These are phyloP conservation scores for Pristionchus fissidentatus DNA, from an alignment of 2,888 invertebrate species.

Conservation along the genomic window DNA sequence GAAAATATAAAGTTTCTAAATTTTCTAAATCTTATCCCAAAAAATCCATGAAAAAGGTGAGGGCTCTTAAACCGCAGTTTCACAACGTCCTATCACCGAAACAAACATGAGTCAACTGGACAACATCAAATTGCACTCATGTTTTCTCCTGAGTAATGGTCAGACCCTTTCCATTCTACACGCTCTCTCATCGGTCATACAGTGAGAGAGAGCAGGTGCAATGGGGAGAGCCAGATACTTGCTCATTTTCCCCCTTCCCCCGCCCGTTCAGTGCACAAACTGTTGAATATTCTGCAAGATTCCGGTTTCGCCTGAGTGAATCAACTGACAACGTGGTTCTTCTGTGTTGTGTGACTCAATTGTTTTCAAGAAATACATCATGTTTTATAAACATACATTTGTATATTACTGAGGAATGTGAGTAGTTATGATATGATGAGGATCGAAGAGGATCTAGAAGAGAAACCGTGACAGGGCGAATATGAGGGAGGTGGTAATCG, in stretches of 20 bases:
- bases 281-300: slow-evolving; percentile 29
- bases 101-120: too few species aligned
- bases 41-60: too few species aligned
- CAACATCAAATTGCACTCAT: too few species aligned
- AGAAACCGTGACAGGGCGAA: slow-evolving; percentile 16
- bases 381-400: neutral
- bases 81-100: too few species aligned
- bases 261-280: neutral
- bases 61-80: too few species aligned
- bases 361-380: slow-evolving; percentile 11
- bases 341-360: slow-evolving; percentile 1
- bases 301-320: slow-evolving; percentile 9
- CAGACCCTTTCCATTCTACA: too few species aligned
- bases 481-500: neutral
- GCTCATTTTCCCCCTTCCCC: neutral
- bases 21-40: too few species aligned
- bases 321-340: slow-evolving; percentile 18
- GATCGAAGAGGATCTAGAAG: neutral
- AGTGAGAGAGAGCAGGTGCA: too few species aligned
- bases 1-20: too few species aligned
- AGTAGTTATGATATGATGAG: neutral
- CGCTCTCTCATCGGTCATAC: too few species aligned
- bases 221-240: too few species aligned
- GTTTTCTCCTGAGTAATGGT: slow-evolving; percentile 14
- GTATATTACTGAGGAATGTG: slow-evolving; percentile 23